Evolutionary conservation across 2,797 vertebrate species (phyloP), one percentile per base, ranked within the genome.

Genomic region (Scleropages formosus): DNA sequence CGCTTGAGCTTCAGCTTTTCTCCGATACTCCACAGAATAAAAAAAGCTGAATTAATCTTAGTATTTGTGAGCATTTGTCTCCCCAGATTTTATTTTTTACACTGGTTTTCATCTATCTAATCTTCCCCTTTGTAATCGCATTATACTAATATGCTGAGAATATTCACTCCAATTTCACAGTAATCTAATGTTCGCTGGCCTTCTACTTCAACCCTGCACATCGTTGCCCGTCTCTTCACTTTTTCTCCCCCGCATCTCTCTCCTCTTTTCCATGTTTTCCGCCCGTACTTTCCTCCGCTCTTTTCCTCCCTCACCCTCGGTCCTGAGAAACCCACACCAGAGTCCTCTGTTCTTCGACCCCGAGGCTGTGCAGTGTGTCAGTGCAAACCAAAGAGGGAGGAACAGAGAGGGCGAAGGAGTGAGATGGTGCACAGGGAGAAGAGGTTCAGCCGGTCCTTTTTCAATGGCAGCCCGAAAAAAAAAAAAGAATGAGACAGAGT

Each of bases 271-370:
- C 31, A 6, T 39, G 31, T 39, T n/a, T n/a, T n/a, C n/a, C n/a
- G n/a, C n/a, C n/a, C n/a, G n/a, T n/a, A n/a, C 31, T 39, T 39
- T 6, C 81, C 73, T 78, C 77, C 82, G 77, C 83, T 84, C 67
- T 20, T 83, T 83, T 78, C 82, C 87, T 72, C 83, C 75, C 85
- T 82, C 84, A 84, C 88, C 84, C 85, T 86, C 85, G 59, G 64
- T 75, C 75, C 66, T 90, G 90, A 91, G 88, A 89, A 90, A 90
- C 91, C 88, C 90, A 91, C 90, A 83, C 87, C 88, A 86, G 84
- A 91, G 90, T 92, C 89, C 89, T 91, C 90, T 93, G 92, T 93
- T 93, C 89, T 92, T 87, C 88, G 89, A 90, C 91, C 91, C 92
- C 69, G 88, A 91, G 92, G 92, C 92, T 91, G 90, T 89, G 87